Conservation (phyloP, 1,140 invertebrate genomes). For the Aphelinus certus region DNA sequence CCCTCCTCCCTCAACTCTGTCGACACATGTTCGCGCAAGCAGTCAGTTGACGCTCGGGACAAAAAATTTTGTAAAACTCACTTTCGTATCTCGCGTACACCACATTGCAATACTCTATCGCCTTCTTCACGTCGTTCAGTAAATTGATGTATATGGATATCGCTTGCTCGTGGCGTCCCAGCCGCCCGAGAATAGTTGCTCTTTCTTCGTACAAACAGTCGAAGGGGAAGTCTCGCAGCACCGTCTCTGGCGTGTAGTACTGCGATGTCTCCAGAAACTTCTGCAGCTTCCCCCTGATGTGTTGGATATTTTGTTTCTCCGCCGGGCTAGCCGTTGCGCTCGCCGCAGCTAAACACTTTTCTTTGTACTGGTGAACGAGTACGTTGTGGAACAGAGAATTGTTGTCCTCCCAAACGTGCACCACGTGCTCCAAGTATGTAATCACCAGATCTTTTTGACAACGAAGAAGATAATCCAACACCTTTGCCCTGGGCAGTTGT, state of each 20-base stretch:
- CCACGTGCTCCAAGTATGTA: conserved; percentile 94
- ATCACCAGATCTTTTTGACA: conserved; percentile 85
- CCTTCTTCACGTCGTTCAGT: conserved; percentile 81
- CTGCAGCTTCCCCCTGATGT: conserved; percentile 80
- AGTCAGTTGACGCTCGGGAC: no score
- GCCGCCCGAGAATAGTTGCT: conserved; percentile 88
- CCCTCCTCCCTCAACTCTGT: no score
- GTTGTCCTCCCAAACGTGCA: conserved; percentile 88
- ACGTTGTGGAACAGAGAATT: conserved; percentile 91
- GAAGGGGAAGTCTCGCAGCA: conserved; percentile 87
- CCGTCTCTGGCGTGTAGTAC: conserved; percentile 87
- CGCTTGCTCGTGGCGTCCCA: conserved; percentile 90
- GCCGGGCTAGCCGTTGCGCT: conserved; percentile 69
- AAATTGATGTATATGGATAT: conserved; percentile 89
- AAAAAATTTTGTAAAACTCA: conserved; percentile 40
- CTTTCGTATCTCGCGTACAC: conserved; percentile 66
- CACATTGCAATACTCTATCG: conserved; percentile 86
- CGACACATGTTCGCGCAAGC: no score
- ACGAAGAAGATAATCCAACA: conserved; percentile 88
- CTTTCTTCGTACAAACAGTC: conserved; percentile 91
- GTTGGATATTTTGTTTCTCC: conserved; percentile 70
- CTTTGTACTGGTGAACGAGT: conserved; percentile 85
- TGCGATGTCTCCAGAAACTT: conserved; percentile 86
- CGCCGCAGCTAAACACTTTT: conserved; percentile 70
- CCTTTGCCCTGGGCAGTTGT: conserved; percentile 84